Evolutionary conservation across 2,113 vertebrate species (phyloP), one percentile per base, ranked within the genome.

Genomic region (Eclectus roratus): DNA sequence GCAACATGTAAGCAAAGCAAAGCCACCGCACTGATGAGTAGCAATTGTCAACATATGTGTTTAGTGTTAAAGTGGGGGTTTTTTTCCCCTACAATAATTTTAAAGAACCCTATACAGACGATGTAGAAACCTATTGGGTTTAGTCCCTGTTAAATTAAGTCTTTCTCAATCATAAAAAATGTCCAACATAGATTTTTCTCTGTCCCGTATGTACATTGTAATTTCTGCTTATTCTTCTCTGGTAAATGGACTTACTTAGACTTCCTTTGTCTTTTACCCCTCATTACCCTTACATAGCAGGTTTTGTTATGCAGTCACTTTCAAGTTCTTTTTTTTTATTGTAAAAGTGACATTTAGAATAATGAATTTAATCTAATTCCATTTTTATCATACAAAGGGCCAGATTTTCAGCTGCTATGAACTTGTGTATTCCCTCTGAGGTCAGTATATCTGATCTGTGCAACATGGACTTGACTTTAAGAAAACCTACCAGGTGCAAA

Each of bases 341-440:
- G 50, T 70, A 80, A 80, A 93, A 92, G 46, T 94, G 88, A 93
- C 80, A 93, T 95, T 95, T 96, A 82, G 74, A 90, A 85, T 80
- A 93, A 86, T 83, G 58, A 91, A 94, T 24, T 89, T 95, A 64
- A 90, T 73, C 79, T 77, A 88, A 56, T 90, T 94, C 76, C 9
- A 44, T 77, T 96, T 90, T 92, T 80, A 53, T 73, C 70, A 63
- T 63, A 63, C 31, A 83, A 94, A 90, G n/a, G 71, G 66, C 5
- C 79, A 86, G 68, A 80, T 88, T 88, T 43, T 91, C 68, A 90
- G 41, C 68, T 66, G 76, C 68, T 83, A 78, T 85, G 79, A 91
- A 93, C 58, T 80, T 89, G 13, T 66, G 20, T 43, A 66, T 69
- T 19, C 9, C n/a, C 10, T 73, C 31, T 14, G 24, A 94, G 41